Evolutionary conservation across 2,113 vertebrate species (phyloP), one percentile per base, ranked within the genome.

Genomic region (Eulemur macaco): DNA sequence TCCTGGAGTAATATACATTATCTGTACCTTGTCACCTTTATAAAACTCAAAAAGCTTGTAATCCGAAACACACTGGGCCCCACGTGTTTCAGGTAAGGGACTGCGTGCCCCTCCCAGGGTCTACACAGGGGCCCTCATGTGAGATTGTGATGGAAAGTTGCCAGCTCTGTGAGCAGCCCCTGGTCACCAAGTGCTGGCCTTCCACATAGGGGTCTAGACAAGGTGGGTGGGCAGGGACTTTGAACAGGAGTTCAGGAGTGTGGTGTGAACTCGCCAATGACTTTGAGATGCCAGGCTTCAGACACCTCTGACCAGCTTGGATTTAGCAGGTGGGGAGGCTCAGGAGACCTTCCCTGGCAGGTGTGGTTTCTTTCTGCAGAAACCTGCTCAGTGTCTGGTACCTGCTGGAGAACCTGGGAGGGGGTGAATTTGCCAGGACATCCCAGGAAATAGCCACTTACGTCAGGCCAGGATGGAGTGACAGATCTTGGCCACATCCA

Each of bases 111-210:
- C 34, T 11, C 9, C 29, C 5, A 6, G 50, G 39, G 5, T 27
- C 23, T 54, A 20, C 52, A 54, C 52, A 54, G 60, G 34, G 60
- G 9, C 64, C 15, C 4, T 5, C 13, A 3, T 8, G 12, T 76
- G 37, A 86, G 60, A 20, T 25, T 50, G 31, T 25, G 18, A 45
- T 74, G 39, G 20, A 56, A n/a, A 69, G 73, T 45, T n/a, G 29
- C n/a, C 17, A 0, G 52, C 12, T 2, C 58, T 8, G 0, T 5
- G 31, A 31, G 11, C 7, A 4, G 18, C 9, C 47, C 34, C 27
- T 80, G 86, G 47, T 47, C 10, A 34, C 50, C 25, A 13, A 7
- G 64, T 0, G 0, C 50, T 25, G 7, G n/a, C 8, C 0, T 87
- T 42, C 3, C 42, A 23, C 5, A 6, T 42, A 2, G 23, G 45